Conservation (phyloP, 2,797 vertebrate genomes). For the Aldrovandia affinis region DNA sequence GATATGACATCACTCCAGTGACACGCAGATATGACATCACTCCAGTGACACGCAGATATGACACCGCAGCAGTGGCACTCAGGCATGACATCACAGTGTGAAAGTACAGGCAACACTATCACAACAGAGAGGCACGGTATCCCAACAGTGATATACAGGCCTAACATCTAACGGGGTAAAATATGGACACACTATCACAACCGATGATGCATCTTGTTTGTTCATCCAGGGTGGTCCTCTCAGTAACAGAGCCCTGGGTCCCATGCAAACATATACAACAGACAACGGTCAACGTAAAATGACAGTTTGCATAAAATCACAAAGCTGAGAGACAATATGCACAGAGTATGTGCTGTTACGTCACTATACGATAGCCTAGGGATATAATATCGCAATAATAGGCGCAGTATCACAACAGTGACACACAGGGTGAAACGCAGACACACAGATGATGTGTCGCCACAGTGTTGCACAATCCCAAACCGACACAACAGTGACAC, state of each 20-base stretch:
- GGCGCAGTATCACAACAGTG: too few species aligned
- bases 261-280: too few species aligned
- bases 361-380: too few species aligned
- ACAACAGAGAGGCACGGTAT: neutral
- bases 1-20: neutral
- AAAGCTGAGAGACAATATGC: too few species aligned
- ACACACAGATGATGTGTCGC: neutral
- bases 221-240: too few species aligned
- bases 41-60: neutral
- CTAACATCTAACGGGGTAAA: neutral
- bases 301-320: too few species aligned
- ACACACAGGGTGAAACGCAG: neutral
- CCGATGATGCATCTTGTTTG: too few species aligned
- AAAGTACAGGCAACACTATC: neutral
- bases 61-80: neutral
- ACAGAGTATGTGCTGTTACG: too few species aligned
- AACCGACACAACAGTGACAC: neutral
- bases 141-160: neutral
- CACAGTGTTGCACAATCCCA: neutral
- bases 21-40: neutral
- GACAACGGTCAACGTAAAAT: too few species aligned
- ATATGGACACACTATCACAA: too few species aligned
- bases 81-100: neutral
- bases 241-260: too few species aligned
- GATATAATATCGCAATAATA: too few species aligned